Conservation (phyloP, 2,888 invertebrate genomes). For the Rhagonycha lutea region DNA sequence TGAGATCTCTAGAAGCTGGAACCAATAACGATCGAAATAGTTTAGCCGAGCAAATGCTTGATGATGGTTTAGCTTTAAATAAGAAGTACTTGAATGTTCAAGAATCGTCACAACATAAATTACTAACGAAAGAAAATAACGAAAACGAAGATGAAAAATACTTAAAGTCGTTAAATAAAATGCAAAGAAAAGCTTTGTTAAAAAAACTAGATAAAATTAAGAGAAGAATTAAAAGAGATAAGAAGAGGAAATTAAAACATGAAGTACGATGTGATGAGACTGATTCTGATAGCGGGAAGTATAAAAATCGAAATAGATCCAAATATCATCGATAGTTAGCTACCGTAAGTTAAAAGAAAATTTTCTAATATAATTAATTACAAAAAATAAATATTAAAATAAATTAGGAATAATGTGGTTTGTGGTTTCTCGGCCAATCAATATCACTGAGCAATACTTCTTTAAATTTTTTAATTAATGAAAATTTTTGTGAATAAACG, state of each 20-base stretch:
- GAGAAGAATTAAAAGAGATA: constrained; percentile 43
- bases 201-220: constrained; percentile 78
- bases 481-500: too few species aligned
- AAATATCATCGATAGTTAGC: too few species aligned
- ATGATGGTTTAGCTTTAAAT: constrained; percentile 89
- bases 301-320: not conserved
- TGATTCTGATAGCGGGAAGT: constrained; percentile 13
- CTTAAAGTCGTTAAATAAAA: constrained; percentile 80
- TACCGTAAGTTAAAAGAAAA: too few species aligned
- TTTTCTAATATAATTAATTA: too few species aligned
- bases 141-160: constrained; percentile 65
- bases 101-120: constrained; percentile 62
- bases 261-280: constrained; percentile 24
- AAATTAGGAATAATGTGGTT: too few species aligned
- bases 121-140: constrained; percentile 61
- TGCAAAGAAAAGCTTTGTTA: constrained; percentile 89
- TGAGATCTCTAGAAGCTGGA: constrained; percentile 70
- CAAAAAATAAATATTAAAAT: too few species aligned
- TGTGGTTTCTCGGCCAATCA: too few species aligned
- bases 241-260: constrained; percentile 33
- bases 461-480: too few species aligned
- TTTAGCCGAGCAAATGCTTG: constrained; percentile 87
- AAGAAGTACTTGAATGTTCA: constrained; percentile 66
- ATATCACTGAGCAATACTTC: too few species aligned
- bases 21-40: constrained; percentile 72